Percentiles rank a stretch among this genome's conserved stretches.
Conservation (phyloP, 35 echinoderm and acorn worm genomes). For the Strongylocentrotus purpuratus region DNA sequence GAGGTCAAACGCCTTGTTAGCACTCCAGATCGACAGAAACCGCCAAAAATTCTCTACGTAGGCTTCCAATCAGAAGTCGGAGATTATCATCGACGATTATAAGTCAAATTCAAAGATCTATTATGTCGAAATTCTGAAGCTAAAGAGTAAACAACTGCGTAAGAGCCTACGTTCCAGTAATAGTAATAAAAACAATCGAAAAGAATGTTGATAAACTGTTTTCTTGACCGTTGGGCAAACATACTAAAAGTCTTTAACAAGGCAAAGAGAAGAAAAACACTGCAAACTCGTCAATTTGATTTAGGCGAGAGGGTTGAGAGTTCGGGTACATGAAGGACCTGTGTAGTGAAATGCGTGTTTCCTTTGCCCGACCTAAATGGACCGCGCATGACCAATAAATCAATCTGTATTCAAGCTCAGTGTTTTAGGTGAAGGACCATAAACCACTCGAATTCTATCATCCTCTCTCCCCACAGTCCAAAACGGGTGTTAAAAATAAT, state of each 20-base stretch:
- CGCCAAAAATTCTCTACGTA: background rate
- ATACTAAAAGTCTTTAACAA: too few species aligned
- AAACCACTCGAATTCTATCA: too few species aligned
- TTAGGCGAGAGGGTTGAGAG: background rate
- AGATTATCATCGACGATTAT: background rate
- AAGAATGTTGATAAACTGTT: background rate
- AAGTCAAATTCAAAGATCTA: background rate
- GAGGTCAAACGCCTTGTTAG: background rate
- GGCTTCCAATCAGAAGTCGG: background rate
- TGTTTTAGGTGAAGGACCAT: background rate
- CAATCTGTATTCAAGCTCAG: background rate
- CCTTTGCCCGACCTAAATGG: background rate
- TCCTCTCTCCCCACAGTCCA: too few species aligned
- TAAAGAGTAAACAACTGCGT: background rate
- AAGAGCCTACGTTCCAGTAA: background rate
- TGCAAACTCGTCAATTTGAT: background rate
- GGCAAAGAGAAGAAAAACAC: background rate
- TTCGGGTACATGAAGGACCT: background rate
- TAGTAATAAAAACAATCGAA: background rate
- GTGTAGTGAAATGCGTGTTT: background rate
- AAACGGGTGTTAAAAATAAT: background rate
- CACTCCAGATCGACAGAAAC: background rate
- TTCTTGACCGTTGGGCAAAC: background rate
- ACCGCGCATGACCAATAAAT: background rate
- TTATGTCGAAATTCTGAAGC: background rate